phyloP scores from a whole-genome alignment of 1,140 invertebrate genomes.

The Cydia fagiglandana region DNA sequence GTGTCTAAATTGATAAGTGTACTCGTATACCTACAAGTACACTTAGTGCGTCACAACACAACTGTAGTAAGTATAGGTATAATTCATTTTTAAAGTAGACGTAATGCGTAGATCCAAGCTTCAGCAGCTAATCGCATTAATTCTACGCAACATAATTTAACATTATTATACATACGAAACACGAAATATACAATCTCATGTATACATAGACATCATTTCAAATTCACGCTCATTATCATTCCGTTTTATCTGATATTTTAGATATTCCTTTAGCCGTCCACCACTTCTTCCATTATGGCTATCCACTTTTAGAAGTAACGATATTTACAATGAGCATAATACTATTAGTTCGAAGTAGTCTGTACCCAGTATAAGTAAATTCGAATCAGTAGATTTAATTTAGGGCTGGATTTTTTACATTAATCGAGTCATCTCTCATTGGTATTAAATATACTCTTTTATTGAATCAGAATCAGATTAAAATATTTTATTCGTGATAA shows the following conservation, averaged over 20 bases:
- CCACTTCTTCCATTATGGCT: slow-evolving; percentile 1
- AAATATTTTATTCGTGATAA: no score
- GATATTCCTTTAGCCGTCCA: slow-evolving; percentile 6
- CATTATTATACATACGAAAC: background rate
- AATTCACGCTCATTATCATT: slow-evolving; percentile 15
- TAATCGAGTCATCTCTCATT: no score
- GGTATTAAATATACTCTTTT: no score
- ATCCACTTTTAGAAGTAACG: slow-evolving; percentile 3
- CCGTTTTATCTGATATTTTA: slow-evolving; percentile 1
- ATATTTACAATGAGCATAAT: background rate
- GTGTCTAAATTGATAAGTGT: no score
- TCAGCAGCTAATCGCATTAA: background rate
- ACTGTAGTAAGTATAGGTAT: no score
- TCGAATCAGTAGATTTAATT: background rate
- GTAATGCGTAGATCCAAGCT: no score
- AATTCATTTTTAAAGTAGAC: no score
- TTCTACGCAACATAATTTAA: slow-evolving; percentile 1
- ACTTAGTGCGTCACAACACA: no score
- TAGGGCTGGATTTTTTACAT: no score
- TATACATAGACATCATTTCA: slow-evolving; percentile 1
- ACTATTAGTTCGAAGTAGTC: background rate
- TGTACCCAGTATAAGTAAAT: background rate
- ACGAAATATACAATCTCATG: slow-evolving; percentile 16
- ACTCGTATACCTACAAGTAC: no score
- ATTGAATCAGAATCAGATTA: no score